These are phyloP conservation scores for Pseudocheirus occidentalis DNA, from an alignment of 2,797 vertebrate genomes.

Conservation along the genomic window DNA sequence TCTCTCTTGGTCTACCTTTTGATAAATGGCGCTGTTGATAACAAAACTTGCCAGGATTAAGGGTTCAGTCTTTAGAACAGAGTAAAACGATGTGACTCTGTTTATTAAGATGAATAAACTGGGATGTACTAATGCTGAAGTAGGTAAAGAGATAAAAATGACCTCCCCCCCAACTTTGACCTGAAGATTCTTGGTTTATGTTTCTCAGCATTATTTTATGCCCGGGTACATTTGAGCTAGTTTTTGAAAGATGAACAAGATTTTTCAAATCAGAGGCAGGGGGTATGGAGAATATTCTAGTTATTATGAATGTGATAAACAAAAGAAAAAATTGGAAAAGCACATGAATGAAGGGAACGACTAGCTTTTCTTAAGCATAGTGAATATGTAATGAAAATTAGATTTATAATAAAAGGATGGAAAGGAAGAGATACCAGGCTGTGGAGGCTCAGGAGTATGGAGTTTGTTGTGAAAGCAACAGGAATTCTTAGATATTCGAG, in stretches of 20 bases:
- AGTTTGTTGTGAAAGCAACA: neutral
- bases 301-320: neutral
- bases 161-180: too few species aligned
- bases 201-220: neutral
- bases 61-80: neutral
- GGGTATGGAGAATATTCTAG: neutral
- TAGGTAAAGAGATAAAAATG: neutral
- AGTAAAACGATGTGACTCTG: neutral
- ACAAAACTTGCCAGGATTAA: neutral
- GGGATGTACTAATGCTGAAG: neutral
- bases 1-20: neutral
- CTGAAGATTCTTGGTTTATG: neutral
- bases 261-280: neutral
- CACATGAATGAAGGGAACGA: neutral
- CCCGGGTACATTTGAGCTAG: neutral
- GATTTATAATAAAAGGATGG: neutral
- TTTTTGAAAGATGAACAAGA: neutral
- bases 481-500: neutral
- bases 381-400: too few species aligned
- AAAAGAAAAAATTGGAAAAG: neutral
- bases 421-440: neutral
- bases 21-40: neutral
- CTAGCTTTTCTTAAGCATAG: neutral
- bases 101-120: neutral
- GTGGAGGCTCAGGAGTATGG: too few species aligned